These are phyloP conservation scores for Rhabdornis inornatus DNA, from an alignment of 2,113 vertebrate genomes.

Conservation along the genomic window DNA sequence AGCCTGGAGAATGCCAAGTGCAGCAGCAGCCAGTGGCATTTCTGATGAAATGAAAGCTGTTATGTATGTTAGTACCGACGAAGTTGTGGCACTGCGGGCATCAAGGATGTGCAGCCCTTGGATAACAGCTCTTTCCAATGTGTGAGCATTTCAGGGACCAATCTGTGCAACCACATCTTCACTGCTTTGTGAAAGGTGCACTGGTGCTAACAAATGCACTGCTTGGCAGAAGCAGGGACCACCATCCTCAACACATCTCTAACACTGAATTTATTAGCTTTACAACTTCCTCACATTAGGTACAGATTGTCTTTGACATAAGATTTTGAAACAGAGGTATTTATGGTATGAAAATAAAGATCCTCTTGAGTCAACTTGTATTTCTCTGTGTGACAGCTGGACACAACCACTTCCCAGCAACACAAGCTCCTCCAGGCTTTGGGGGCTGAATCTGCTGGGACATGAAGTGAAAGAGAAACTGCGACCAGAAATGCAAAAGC, in stretches of 20 bases:
- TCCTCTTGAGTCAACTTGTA: not conserved
- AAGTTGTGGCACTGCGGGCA: not conserved
- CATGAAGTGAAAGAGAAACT: rapidly evolving
- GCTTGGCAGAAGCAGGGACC: not conserved
- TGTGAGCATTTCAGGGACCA: not conserved
- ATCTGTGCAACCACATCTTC: not conserved
- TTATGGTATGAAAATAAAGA: not conserved
- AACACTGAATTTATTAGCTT: not conserved
- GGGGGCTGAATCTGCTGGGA: not conserved
- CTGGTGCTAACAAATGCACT: not conserved
- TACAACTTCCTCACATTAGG: not conserved
- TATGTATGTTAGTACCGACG: not conserved
- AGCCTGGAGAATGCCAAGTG: not conserved
- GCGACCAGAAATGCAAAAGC: not conserved
- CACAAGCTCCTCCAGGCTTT: not conserved
- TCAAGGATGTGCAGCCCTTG: not conserved
- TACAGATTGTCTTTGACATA: not conserved
- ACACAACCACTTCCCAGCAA: not conserved
- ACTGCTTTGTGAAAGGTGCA: not conserved
- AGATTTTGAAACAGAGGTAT: not conserved
- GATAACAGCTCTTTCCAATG: not conserved
- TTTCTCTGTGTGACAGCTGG: not conserved
- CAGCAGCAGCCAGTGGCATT: not conserved
- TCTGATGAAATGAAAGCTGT: not conserved
- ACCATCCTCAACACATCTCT: not conserved